A percentile compares a stretch with the other conserved stretches of the same genome.
phyloP scores from a whole-genome alignment of 2,113 vertebrate species.

The Sceloporus undulatus region DNA sequence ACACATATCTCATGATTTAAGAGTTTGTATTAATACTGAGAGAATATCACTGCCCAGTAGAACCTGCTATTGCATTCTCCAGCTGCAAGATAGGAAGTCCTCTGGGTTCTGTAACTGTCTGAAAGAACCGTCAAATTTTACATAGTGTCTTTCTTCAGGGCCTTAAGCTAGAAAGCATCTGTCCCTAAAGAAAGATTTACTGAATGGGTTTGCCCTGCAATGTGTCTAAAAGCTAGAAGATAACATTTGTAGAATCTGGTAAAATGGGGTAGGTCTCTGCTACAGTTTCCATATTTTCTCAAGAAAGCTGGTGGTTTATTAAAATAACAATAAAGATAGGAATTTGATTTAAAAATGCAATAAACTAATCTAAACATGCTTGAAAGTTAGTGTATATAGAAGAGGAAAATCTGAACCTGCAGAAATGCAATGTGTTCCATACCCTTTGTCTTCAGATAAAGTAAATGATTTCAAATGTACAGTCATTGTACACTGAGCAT shows the following conservation, averaged over 20 bases:
- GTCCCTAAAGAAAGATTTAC: constrained; percentile 21
- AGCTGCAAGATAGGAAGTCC: constrained; percentile 22
- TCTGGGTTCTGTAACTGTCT: constrained; percentile 40
- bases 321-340: constrained; percentile 19
- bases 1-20: constrained; percentile 37
- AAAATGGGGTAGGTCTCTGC: constrained; percentile 31
- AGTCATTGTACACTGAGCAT: too few species aligned
- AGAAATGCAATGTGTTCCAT: constrained; percentile 25
- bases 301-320: constrained; percentile 37
- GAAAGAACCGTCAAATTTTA: constrained; percentile 38
- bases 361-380: constrained; percentile 2
- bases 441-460: neutral
- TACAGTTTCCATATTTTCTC: constrained; percentile 40
- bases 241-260: constrained; percentile 3
- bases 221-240: constrained; percentile 27
- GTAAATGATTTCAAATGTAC: neutral
- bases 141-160: constrained; percentile 15
- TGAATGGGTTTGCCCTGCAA: neutral
- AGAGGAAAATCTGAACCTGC: constrained; percentile 30
- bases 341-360: constrained; percentile 11
- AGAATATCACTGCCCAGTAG: constrained; percentile 35
- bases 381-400: constrained; percentile 31
- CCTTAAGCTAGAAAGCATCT: constrained; percentile 43
- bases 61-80: constrained; percentile 41
- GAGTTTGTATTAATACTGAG: constrained; percentile 31